These are phyloP conservation scores for Suncus etruscus DNA, from an alignment of 2,113 vertebrate species.

Conservation along the genomic window DNA sequence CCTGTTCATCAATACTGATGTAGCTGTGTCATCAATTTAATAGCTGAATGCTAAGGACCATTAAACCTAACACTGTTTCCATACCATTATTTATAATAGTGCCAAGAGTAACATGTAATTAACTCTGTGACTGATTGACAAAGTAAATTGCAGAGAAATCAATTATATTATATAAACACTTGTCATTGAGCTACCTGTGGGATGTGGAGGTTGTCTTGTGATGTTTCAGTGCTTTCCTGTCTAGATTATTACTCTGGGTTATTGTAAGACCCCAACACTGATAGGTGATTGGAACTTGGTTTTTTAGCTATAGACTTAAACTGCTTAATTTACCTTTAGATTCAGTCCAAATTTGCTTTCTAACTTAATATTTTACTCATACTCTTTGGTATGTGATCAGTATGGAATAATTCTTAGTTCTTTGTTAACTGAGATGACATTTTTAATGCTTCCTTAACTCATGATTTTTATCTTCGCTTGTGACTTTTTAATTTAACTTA, in stretches of 20 bases:
- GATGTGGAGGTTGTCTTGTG: conserved; percentile 60
- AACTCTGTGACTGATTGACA: conserved; percentile 77
- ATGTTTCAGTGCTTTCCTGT: conserved; percentile 46
- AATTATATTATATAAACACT: conserved; percentile 74
- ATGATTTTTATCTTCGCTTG: background rate
- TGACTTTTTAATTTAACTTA: background rate
- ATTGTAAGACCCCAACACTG: background rate
- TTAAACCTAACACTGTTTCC: conserved; percentile 71
- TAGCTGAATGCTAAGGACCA: conserved; percentile 66
- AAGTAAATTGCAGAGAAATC: conserved; percentile 69
- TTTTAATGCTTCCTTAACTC: background rate
- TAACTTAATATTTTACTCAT: background rate
- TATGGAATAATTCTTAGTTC: background rate
- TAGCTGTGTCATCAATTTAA: conserved; percentile 63
- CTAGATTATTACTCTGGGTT: conserved; percentile 31
- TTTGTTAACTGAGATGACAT: background rate
- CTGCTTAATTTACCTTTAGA: background rate
- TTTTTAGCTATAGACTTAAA: conserved; percentile 7
- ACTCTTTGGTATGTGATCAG: background rate
- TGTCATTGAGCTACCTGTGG: conserved; percentile 24
- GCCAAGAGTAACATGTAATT: conserved; percentile 71
- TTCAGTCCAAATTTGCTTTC: background rate
- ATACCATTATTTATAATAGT: conserved; percentile 69
- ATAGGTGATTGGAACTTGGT: background rate
- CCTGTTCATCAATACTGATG: conserved; percentile 56